Conservation (phyloP, 30 jellyfish, hydroid and myxozoan genomes). For the Hydractinia echinata region DNA sequence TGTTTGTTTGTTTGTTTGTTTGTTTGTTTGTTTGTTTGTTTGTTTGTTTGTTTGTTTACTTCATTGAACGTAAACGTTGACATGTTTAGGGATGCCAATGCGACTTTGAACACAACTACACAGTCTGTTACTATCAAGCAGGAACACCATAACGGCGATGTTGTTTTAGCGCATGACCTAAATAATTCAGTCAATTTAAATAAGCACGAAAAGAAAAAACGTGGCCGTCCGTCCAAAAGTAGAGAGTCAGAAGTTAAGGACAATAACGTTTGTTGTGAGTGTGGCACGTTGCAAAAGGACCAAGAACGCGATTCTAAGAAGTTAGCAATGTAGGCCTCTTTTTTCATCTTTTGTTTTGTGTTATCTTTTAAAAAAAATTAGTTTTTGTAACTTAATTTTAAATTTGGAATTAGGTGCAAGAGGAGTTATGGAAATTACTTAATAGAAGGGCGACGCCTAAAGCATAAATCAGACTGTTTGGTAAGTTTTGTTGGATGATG, state of each 20-base stretch:
- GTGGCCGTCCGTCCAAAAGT: constrained; percentile 28
- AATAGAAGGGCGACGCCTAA: constrained; percentile 43
- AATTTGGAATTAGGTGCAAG: constrained; percentile 24
- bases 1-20: too few relatives aligned
- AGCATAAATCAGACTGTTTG: constrained; percentile 69
- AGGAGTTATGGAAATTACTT: constrained; percentile 49
- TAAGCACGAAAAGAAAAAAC: constrained; percentile 24
- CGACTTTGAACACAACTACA: neutral
- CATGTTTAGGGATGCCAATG: neutral
- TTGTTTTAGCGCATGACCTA: neutral
- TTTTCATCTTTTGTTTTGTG: neutral
- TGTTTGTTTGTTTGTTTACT: too few relatives aligned
- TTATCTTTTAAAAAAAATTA: neutral
- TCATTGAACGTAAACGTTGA: too few relatives aligned
- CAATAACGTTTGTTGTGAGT: constrained; percentile 53
- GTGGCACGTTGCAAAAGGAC: constrained; percentile 35
- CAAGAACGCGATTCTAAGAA: neutral
- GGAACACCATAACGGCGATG: neutral
- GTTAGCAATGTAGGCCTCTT: neutral
- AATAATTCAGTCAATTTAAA: neutral
- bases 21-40: too few relatives aligned
- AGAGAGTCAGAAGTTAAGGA: constrained; percentile 10
- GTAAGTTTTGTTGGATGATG: constrained; percentile 23
- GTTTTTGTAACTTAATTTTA: too few relatives aligned
- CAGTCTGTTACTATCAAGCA: neutral